Evolutionary conservation across 1,140 invertebrate genomes (phyloP), one percentile per base, ranked within the genome.

Genomic region (Apis laboriosa): DNA sequence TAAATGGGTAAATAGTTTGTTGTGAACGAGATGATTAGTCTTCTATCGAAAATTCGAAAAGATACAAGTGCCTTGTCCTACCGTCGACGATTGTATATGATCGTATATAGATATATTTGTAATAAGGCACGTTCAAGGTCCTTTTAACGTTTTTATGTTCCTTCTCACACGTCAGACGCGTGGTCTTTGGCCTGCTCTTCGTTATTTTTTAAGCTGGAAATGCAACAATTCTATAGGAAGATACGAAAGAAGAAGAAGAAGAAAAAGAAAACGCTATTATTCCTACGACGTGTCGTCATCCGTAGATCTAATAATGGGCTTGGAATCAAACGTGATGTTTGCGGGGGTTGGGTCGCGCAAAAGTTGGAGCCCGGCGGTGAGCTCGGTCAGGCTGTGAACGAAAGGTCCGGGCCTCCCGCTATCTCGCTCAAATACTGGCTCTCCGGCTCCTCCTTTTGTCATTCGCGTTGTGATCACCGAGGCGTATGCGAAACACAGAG

Each of bases 301-400:
- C 34, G 28, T 61, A 75, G 89, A 60, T 67, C 79, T 85, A 86
- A 75, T 19, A 66, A 43, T 84, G 86, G 85, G 77, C 78, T 88
- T 77, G 85, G 89, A 90, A 90, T 90, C 80, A 90, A 90, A 90
- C 64, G 68, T 80, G 81, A 55, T 53, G 58, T 55, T 49, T 55
- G n/a, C n/a, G 19, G 28, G 53, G 66, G 73, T 43, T 43, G 34
- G 34, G 73, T 84, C 53, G 72, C 55, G 78, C 64, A 51, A 67
- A 84, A 77, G 61, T 43, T 58, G 55, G 85, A 58, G 77, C 56
- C 60, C 58, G n/a, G 66, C 72, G 72, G 82, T 89, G 92, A 91
- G 92, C 92, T 24, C 93, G 86, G 93, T 92, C 92, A 94, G 94
- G 94, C 94, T 94, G 94, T 94, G 94, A 94, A 94, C 91, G 93